phyloP scores from a whole-genome alignment of 2,888 invertebrate genomes.

The Drosophila peninsularis region DNA sequence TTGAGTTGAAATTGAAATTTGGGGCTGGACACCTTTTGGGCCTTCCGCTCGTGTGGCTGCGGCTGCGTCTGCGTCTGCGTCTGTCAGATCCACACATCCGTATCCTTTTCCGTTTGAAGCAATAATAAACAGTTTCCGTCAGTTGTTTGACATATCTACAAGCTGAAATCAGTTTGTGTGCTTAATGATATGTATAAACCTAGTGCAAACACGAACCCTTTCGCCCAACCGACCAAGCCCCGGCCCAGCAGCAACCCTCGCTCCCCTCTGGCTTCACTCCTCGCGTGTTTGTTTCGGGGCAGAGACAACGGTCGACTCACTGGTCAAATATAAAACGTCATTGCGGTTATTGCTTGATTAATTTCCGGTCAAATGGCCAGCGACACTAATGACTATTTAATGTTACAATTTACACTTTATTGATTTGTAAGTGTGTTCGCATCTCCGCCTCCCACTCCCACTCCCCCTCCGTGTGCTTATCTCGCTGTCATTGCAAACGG shows the following conservation, averaged over 20 bases:
- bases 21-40: constrained; percentile 17
- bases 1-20: constrained; percentile 27
- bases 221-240: constrained; percentile 17
- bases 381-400: constrained; percentile 81
- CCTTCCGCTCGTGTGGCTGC: constrained; percentile 14
- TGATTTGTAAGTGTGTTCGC: constrained; percentile 60
- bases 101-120: constrained; percentile 75
- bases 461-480: constrained; percentile 8
- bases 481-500: constrained; percentile 50
- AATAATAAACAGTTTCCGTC: constrained; percentile 81
- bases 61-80: constrained; percentile 12
- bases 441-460: not conserved
- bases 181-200: constrained; percentile 75
- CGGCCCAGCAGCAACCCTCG: not conserved
- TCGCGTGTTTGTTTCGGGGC: constrained; percentile 9
- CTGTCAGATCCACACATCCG: constrained; percentile 67
- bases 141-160: constrained; percentile 72
- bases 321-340: constrained; percentile 74
- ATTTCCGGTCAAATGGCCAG: constrained; percentile 79
- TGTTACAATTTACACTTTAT: constrained; percentile 81
- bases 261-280: not conserved
- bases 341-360: constrained; percentile 81
- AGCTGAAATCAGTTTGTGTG: constrained; percentile 67
- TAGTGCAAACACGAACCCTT: constrained; percentile 70
- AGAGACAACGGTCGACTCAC: constrained; percentile 39